Conservation (phyloP, 2,888 invertebrate species). For the Drosophila birchii region DNA sequence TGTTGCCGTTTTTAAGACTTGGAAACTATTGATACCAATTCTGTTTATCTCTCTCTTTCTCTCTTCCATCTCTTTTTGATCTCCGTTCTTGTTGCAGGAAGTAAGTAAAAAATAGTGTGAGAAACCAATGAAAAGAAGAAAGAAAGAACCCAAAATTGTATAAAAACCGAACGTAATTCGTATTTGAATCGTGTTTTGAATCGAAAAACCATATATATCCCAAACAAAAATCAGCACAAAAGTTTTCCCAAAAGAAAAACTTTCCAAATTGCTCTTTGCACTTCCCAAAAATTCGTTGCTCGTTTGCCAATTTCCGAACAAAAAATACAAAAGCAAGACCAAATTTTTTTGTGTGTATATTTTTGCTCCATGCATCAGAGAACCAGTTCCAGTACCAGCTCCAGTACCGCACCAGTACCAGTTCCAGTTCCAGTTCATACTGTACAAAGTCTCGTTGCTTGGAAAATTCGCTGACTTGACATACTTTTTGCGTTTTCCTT, state of each 20-base stretch:
- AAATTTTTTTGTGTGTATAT: slow-evolving; percentile 25
- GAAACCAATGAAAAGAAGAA: slow-evolving; percentile 52
- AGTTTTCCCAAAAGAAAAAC: slow-evolving; percentile 3
- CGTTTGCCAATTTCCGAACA: slow-evolving; percentile 43
- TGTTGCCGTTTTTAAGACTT: slow-evolving; percentile 49
- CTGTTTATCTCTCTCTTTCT: slow-evolving; percentile 65
- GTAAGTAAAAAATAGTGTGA: slow-evolving; percentile 81
- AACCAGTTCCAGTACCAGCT: slow-evolving; percentile 42
- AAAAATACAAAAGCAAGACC: slow-evolving; percentile 4
- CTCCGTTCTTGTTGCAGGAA: slow-evolving; percentile 84
- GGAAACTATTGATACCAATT: slow-evolving; percentile 65
- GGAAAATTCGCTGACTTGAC: slow-evolving; percentile 68
- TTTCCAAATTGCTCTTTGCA: slow-evolving; percentile 28
- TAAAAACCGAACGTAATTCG: slow-evolving; percentile 26
- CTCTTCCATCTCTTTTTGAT: slow-evolving; percentile 70
- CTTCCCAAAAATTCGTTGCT: slow-evolving; percentile 31
- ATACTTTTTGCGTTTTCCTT: slow-evolving; percentile 41
- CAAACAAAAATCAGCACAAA: slow-evolving; percentile 21
- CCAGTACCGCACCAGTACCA: slow-evolving; percentile 19
- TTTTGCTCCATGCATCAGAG: slow-evolving; percentile 56
- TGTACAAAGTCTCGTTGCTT: slow-evolving; percentile 72
- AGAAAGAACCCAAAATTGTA: slow-evolving; percentile 50
- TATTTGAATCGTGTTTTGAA: slow-evolving; percentile 29
- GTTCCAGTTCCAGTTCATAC: slow-evolving; percentile 42
- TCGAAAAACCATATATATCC: slow-evolving; percentile 12